Base-by-base conservation (phyloP, 1,140 invertebrate genomes). In the Drosophila repleta region DNA sequence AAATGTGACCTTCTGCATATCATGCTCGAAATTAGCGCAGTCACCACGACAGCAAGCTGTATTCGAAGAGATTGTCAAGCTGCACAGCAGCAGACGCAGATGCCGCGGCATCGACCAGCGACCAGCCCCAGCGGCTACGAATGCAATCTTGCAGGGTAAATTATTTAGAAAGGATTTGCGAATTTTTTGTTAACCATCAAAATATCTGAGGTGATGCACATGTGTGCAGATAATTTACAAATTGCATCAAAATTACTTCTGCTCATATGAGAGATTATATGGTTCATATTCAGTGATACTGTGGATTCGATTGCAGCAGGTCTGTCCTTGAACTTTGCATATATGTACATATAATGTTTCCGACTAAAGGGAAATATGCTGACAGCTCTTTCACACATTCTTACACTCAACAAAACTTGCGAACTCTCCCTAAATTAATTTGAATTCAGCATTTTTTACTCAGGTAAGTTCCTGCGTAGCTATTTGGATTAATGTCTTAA, bases 141-240 rank as follows among this genome's bases (percentile, higher is more conserved):
- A 65, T 62, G 66, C 66, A 63, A 37, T 65, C 21, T 21, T 39
- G 56, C 51, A 18, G 46, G 49, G 46, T 43, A 55, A 76, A 72
- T 88, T 69, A 88, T 87, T 87, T 87, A 83, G 82, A 87, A 87
- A 83, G 83, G 83, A 87, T 87, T 87, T 78, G 75, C 72, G 69
- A 77, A 77, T 78, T 81, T 85, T 70, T 78, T 62, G 64, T 39
- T 17, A 20, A 18, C 55, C 57, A 24, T n/a, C 17, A 52, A 45
- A 17, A 13, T n/a, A 29, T 26, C 32, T 57, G 11, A 6, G 4
- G 8, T n/a, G 48, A 26, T 62, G 52, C 62, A 32, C 69, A 80
- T 76, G 69, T 76, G 69, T 77, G 51, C 24, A 41, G 26, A 11
- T 17, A 21, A 60, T 32, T 46, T 32, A 26, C 3, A 3, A 4